phyloP scores from a whole-genome alignment of 2,888 invertebrate species.

The Cryptops parisi region DNA sequence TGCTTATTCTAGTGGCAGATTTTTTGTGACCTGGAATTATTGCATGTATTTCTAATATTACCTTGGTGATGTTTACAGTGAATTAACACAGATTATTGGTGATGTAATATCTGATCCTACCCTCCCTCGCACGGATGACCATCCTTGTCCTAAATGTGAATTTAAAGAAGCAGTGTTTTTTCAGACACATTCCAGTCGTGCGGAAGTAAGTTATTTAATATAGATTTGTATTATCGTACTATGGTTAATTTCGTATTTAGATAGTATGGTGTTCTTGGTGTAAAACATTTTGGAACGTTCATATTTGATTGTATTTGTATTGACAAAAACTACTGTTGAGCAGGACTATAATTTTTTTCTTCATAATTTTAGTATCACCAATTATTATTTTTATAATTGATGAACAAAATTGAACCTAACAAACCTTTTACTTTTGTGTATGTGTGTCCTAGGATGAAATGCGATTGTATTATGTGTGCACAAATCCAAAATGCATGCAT shows the following conservation, averaged over 20 bases:
- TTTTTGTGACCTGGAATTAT: too few relatives aligned
- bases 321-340: too few relatives aligned
- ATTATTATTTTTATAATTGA: too few relatives aligned
- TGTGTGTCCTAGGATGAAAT: slow-evolving; percentile 81
- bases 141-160: slow-evolving; percentile 91
- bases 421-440: too few relatives aligned
- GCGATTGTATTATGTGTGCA: slow-evolving; percentile 94
- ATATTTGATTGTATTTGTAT: background rate
- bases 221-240: background rate
- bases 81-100: slow-evolving; percentile 93
- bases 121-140: slow-evolving; percentile 92
- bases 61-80: slow-evolving; percentile 48
- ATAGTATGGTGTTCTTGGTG: background rate
- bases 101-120: slow-evolving; percentile 99
- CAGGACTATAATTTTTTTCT: slow-evolving; percentile 7
- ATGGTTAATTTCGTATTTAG: background rate
- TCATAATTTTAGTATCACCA: too few relatives aligned
- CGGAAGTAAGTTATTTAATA: slow-evolving; percentile 47
- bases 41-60: too few relatives aligned
- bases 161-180: slow-evolving; percentile 97
- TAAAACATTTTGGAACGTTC: background rate
- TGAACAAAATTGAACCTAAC: too few relatives aligned
- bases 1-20: too few relatives aligned
- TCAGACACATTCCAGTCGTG: slow-evolving; percentile 89
- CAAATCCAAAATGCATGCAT: slow-evolving; percentile 77